phyloP scores from a whole-genome alignment of 2,888 invertebrate genomes.

The Saturnia japonica region DNA sequence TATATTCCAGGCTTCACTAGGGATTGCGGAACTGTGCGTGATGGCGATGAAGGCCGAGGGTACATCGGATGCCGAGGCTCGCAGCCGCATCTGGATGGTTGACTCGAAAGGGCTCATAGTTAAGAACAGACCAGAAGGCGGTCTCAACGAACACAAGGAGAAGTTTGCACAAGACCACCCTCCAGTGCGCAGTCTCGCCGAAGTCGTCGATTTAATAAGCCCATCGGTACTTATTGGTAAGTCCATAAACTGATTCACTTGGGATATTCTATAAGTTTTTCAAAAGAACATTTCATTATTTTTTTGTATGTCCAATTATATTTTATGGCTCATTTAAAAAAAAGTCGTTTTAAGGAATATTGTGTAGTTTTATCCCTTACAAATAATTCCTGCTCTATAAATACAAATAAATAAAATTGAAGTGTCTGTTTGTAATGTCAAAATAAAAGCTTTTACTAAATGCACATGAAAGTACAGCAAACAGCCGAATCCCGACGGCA shows the following conservation, averaged over 20 bases:
- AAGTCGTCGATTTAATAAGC: constrained; percentile 90
- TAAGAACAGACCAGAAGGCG: constrained; percentile 91
- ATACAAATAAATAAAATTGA: too few species aligned
- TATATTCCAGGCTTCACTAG: constrained; percentile 89
- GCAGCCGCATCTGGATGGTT: constrained; percentile 94
- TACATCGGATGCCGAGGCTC: constrained; percentile 87
- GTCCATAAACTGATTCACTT: constrained; percentile 23
- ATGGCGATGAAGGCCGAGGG: constrained; percentile 97
- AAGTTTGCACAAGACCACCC: constrained; percentile 90
- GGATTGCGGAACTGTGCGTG: constrained; percentile 95
- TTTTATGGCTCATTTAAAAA: too few species aligned
- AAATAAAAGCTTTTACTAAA: too few species aligned
- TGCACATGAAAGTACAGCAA: too few species aligned
- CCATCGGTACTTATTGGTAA: constrained; percentile 95
- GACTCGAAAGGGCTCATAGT: constrained; percentile 98
- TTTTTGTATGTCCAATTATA: not conserved
- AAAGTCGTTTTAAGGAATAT: too few species aligned
- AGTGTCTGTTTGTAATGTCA: too few species aligned
- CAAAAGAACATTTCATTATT: not conserved
- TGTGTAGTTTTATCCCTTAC: too few species aligned
- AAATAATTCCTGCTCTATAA: too few species aligned
- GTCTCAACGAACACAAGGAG: constrained; percentile 89
- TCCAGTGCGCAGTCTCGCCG: constrained; percentile 89
- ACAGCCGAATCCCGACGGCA: too few species aligned
- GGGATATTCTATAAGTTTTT: too few species aligned